Base-by-base conservation (phyloP, 2,113 vertebrate species). In the Onychostoma macrolepis region DNA sequence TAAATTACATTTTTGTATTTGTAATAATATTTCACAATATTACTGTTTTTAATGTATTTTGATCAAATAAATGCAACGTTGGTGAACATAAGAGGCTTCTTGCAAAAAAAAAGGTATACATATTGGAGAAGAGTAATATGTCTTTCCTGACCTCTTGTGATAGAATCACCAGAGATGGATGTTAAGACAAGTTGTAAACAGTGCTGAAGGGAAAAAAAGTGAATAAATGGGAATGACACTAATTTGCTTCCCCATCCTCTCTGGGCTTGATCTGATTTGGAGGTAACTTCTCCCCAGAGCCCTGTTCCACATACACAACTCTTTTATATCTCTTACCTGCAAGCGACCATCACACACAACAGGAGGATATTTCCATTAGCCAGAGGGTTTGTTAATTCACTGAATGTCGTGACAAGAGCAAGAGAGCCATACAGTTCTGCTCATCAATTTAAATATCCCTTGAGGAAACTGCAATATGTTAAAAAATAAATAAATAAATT, bases 261-360 rank as follows among this genome's bases (percentile, higher is more conserved):
- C 72, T 75, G n/a, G 41, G 41, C 24, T 24, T 75, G 72, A 75
- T 75, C 72, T 75, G 72, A 75, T 75, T 53, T 45, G 24, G 72
- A 15, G n/a, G 72, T 75, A 45, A 75, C 72, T 45, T n/a, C 24
- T 75, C 72, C n/a, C 72, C n/a, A 45, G 72, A 75, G 72, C 12
- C 72, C n/a, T 45, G 72, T 45, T 75, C 72, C 38, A 75, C 72
- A 75, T 45, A 75, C 24, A 75, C 3, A 75, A 45, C 41, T n/a
- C 12, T 17, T 8, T 15, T 28, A 75, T 4, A 75, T 17, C 6
- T 45, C 72, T 21, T 17, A 45, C 72, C 41, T 75, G n/a, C 24
- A 15, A 45, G 21, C 12, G 26, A 45, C 24, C 63, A 67, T 30
- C 28, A 13, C 63, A 12, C 63, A 67, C 63, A 67, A 75, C 8